phyloP scores from a whole-genome alignment of 2,797 vertebrate species.

The Oreonectes daqikongensis region DNA sequence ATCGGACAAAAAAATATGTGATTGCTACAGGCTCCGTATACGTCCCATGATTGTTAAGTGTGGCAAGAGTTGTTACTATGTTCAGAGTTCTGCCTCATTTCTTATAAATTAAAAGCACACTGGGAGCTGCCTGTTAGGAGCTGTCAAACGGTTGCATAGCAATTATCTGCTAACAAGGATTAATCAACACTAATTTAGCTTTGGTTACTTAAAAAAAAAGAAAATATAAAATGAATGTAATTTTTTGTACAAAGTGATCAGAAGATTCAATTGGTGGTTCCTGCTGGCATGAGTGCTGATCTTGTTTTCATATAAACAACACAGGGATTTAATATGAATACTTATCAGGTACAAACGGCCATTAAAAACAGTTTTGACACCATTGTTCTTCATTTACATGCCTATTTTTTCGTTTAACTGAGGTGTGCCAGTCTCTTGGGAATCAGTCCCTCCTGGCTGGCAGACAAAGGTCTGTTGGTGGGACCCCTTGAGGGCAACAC shows the following conservation, averaged over 20 bases:
- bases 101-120: constrained; percentile 57
- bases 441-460: constrained; percentile 65
- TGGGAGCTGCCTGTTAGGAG: constrained; percentile 53
- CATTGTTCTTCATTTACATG: constrained; percentile 56
- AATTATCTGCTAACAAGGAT: constrained; percentile 58
- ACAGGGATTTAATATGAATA: constrained; percentile 8
- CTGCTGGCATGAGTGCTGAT: not conserved
- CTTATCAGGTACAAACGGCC: constrained; percentile 3
- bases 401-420: constrained; percentile 51
- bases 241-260: constrained; percentile 37
- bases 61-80: constrained; percentile 44
- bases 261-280: constrained; percentile 17
- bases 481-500: constrained; percentile 69
- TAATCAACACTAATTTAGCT: constrained; percentile 61
- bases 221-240: constrained; percentile 1
- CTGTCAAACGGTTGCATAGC: constrained; percentile 56
- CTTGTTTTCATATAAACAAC: constrained; percentile 10
- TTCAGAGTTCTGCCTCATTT: constrained; percentile 54
- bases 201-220: constrained; percentile 43
- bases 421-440: constrained; percentile 61
- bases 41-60: constrained; percentile 39
- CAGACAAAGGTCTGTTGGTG: constrained; percentile 56
- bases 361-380: constrained; percentile 15
- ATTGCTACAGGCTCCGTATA: constrained; percentile 20
- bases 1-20: constrained; percentile 40